phyloP scores from a whole-genome alignment of 2,797 vertebrate species.

The Pygocentrus nattereri region DNA sequence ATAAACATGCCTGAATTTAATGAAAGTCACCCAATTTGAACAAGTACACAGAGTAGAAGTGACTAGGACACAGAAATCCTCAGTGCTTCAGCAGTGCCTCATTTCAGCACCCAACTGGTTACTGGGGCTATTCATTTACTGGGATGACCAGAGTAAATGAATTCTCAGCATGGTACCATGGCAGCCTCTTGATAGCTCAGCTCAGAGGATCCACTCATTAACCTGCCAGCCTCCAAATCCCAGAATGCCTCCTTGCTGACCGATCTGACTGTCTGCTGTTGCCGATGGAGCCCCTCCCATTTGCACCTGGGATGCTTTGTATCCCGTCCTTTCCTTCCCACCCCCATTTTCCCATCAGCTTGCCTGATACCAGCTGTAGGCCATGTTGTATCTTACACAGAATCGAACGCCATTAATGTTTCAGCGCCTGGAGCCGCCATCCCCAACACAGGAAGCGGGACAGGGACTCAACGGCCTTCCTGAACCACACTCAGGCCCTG shows the following conservation, averaged over 20 bases:
- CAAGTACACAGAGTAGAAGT: conserved; percentile 23
- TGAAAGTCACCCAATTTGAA: conserved; percentile 21
- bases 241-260: conserved; percentile 63
- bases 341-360: conserved; percentile 78
- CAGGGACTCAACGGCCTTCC: conserved; percentile 82
- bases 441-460: conserved; percentile 87
- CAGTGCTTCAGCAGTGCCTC: background rate
- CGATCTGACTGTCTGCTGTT: conserved; percentile 53
- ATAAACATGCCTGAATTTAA: background rate
- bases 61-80: background rate
- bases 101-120: conserved; percentile 58
- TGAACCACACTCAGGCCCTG: conserved; percentile 76
- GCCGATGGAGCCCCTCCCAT: conserved; percentile 62
- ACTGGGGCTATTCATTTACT: conserved; percentile 55
- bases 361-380: conserved; percentile 82
- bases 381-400: conserved; percentile 89
- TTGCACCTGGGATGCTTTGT: conserved; percentile 65
- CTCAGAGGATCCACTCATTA: conserved; percentile 53
- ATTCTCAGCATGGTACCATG: conserved; percentile 59
- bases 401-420: conserved; percentile 98
- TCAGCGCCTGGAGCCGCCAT: conserved; percentile 94
- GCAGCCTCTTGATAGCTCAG: conserved; percentile 54
- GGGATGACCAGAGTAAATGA: conserved; percentile 56
- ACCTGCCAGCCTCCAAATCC: conserved; percentile 57
- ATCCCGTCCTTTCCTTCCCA: conserved; percentile 61